Base-by-base conservation (phyloP, 2,113 vertebrate species). In the Leucopsar rothschildi region DNA sequence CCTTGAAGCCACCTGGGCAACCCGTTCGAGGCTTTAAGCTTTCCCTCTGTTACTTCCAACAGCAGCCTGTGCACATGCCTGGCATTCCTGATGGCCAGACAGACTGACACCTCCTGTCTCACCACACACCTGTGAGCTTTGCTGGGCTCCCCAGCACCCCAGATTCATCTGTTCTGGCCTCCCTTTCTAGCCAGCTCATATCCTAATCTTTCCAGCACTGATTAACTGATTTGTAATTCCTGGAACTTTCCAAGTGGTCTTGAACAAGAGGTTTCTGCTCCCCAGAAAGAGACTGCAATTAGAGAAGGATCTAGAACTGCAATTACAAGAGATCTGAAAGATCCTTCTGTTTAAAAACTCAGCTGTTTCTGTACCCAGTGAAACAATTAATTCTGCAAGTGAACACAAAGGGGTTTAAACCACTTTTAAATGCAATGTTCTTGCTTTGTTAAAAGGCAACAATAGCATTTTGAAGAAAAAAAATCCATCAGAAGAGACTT, bases 391-490 rank as follows among this genome's bases (percentile, higher is more conserved):
- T 72, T 90, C 87, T 91, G 53, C 6, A 65, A 68, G 73, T 86
- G 72, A 77, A 68, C 0, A 0, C 28, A 73, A 53, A 55, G 18
- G 6, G 17, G 2, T 19, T 82, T 35, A 56, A 71, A 16, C 10
- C 45, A 15, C 5, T 47, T 93, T 82, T 25, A 79, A 52, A 68
- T 76, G 33, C 53, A 66, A 60, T 2, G 17, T 35, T 29, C 75
- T 39, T 47, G 83, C 73, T 96, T 94, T 92, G 91, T 83, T 91
- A 37, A 89, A 93, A 70, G 37, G 40, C 24, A 40, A 80, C 81
- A 93, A 86, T 52, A 96, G 84, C 69, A 88, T 71, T 88, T 88
- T 72, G 86, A 80, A 90, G 91, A 89, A 95, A 96, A 96, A 97
- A 90, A 75, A 91, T 77, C 92, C 93, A 90, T 92, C 96, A 96